A percentile compares a stretch with the other conserved stretches of the same genome.
Conservation (phyloP, 2,113 vertebrate species). For the Bubo bubo region DNA sequence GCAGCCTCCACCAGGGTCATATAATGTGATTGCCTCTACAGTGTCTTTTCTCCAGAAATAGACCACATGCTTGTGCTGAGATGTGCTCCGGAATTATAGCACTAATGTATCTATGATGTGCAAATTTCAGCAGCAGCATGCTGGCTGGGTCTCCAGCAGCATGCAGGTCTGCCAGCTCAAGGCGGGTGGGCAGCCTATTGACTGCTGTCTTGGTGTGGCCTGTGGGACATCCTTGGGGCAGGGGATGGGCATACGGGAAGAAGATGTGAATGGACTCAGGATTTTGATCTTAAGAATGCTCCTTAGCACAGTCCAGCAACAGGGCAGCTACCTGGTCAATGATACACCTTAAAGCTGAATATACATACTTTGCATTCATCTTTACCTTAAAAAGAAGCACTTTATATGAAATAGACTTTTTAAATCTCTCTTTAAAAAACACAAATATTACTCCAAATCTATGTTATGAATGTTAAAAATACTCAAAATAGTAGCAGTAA, state of each 20-base stretch:
- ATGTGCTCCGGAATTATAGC: rapidly evolving
- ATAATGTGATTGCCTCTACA: background rate
- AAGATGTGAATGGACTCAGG: background rate
- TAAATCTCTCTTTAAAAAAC: background rate
- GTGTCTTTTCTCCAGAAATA: background rate
- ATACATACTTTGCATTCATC: background rate
- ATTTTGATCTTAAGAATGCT: background rate
- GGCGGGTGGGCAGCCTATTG: background rate
- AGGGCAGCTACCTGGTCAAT: background rate
- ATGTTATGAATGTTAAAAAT: background rate
- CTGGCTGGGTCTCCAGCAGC: rapidly evolving
- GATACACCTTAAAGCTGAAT: background rate
- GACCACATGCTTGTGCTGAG: background rate
- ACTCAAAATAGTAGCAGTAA: background rate
- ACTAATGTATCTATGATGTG: background rate
- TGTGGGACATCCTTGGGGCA: background rate
- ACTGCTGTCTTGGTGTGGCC: background rate
- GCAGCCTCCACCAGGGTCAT: background rate
- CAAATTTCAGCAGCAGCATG: background rate
- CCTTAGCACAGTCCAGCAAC: background rate
- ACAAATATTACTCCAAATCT: background rate
- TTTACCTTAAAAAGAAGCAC: background rate
- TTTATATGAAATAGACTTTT: background rate
- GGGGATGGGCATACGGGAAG: background rate
- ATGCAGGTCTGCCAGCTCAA: too few relatives aligned